Evolutionary conservation across 2,888 invertebrate species (phyloP).

Genomic region (Tenthredo amoena): DNA sequence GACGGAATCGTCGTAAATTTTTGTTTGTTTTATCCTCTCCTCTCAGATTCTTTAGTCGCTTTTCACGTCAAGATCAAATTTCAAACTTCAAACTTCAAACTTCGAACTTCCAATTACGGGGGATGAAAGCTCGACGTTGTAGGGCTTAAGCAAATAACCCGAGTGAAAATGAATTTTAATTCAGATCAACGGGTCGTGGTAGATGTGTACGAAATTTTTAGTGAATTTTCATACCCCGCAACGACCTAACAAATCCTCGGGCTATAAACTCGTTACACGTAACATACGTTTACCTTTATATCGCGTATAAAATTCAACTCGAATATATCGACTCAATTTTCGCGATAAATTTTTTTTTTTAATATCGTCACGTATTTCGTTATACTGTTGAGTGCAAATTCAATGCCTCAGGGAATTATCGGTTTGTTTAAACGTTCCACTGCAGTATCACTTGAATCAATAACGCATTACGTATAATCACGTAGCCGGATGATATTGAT

Average conservation of each 20-base stretch:
- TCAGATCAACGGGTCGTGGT: background rate
- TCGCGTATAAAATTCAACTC: background rate
- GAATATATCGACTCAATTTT: conserved; percentile 15
- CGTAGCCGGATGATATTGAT: conserved; percentile 12
- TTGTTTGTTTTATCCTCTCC: background rate
- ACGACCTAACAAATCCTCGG: background rate
- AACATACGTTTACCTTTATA: background rate
- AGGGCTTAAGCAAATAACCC: background rate
- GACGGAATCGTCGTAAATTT: background rate
- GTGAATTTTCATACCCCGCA: background rate
- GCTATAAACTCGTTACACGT: conserved; percentile 24
- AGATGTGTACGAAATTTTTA: background rate
- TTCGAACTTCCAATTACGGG: background rate
- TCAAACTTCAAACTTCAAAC: background rate
- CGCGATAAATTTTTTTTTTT: background rate
- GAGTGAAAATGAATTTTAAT: conserved; percentile 1
- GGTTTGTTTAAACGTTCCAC: conserved; percentile 25
- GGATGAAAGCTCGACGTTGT: background rate
- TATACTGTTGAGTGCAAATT: background rate
- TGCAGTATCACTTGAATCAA: conserved; percentile 21
- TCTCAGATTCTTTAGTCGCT: background rate
- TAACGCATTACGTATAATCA: conserved; percentile 32
- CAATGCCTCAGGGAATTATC: conserved; percentile 20
- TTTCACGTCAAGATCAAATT: conserved; percentile 4
- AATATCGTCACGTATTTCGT: conserved; percentile 26